A percentile compares a stretch with the other conserved stretches of the same genome.
These are phyloP conservation scores for Xenopus petersii DNA, from an alignment of 2,797 vertebrate species.

Conservation along the genomic window DNA sequence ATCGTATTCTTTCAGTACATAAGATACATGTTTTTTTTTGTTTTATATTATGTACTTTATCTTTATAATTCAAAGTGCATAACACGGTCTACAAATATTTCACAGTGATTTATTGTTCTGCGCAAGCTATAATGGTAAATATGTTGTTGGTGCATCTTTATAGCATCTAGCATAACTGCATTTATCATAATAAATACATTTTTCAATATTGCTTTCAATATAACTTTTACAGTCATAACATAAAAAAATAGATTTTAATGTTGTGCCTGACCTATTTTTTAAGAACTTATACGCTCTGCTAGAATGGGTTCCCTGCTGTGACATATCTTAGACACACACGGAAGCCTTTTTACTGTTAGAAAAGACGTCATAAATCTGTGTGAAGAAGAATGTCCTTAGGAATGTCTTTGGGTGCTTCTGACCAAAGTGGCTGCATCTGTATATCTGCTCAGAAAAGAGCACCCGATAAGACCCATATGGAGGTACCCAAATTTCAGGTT, in stretches of 20 bases:
- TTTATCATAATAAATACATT: slow-evolving; percentile 52
- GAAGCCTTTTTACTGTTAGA: slow-evolving; percentile 30
- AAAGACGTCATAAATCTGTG: slow-evolving; percentile 24
- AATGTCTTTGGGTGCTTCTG: slow-evolving; percentile 6
- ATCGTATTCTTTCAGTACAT: too few species aligned
- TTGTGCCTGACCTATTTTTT: slow-evolving; percentile 50
- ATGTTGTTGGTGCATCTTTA: slow-evolving; percentile 51
- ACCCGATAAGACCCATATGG: too few species aligned
- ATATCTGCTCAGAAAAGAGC: too few species aligned
- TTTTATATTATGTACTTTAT: too few species aligned
- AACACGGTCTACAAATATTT: slow-evolving; percentile 53
- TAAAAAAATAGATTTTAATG: slow-evolving; percentile 52
- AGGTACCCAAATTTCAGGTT: too few species aligned
- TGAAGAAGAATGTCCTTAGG: slow-evolving; percentile 10
- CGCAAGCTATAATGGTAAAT: background rate
- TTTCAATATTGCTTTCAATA: slow-evolving; percentile 48
- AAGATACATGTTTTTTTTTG: too few species aligned
- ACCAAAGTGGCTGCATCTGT: too few species aligned
- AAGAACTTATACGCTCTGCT: slow-evolving; percentile 52
- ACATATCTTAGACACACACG: slow-evolving; percentile 57
- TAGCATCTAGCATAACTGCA: slow-evolving; percentile 54
- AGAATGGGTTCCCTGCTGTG: slow-evolving; percentile 55
- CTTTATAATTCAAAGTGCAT: slow-evolving; percentile 31
- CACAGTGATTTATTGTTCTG: slow-evolving; percentile 43
- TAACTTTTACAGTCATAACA: slow-evolving; percentile 49